Evolutionary conservation across 2,797 vertebrate species (phyloP), one percentile per base, ranked within the genome.

Genomic region (Alosa sapidissima): DNA sequence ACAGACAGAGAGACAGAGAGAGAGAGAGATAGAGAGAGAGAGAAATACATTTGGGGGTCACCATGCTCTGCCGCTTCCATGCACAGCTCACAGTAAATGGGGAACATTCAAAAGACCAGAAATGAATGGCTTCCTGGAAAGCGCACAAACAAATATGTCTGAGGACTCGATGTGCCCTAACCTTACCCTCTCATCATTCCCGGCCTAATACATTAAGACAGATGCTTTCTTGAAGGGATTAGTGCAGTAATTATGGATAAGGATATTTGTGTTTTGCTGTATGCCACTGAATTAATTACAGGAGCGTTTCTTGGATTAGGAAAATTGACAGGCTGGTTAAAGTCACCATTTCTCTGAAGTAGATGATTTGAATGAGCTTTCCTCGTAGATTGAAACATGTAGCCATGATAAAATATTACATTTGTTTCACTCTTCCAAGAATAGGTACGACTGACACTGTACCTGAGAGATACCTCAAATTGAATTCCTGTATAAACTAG

Each of bases 71-170:
- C 28, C 33, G 28, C 28, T 68, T 68, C 24, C 62, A 68, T 28
- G 24, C 62, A 68, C 62, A 68, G 62, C 24, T n/a, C 58, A n/a
- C n/a, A n/a, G 62, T 28, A 28, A 72, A 33, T 16, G 28, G 33
- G 58, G 65, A 72, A 36, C 65, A 72, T 72, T 72, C 65, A 72
- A 72, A 72, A 33, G 65, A 41, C 33, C 68, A 75, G 36, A 75
- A 41, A 41, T 75, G 5, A 75, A 45, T 45, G 16, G 4, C 33
- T 36, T 16, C 68, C 33, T 45, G 13, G 33, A 75, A 19, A 41
- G 13, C 55, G 21, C 6, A 21, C 33, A 75, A 72, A 41, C 68
- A 75, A 45, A 19, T 41, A 75, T 45, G 14, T 75, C 11, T 19
- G 68, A 41, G 68, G 68, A 75, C 36, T 19, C 10, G 2, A 3